Evolutionary conservation across 30 jellyfish, hydroid and myxozoan genomes (phyloP).

Genomic region (Rhopilema esculentum): DNA sequence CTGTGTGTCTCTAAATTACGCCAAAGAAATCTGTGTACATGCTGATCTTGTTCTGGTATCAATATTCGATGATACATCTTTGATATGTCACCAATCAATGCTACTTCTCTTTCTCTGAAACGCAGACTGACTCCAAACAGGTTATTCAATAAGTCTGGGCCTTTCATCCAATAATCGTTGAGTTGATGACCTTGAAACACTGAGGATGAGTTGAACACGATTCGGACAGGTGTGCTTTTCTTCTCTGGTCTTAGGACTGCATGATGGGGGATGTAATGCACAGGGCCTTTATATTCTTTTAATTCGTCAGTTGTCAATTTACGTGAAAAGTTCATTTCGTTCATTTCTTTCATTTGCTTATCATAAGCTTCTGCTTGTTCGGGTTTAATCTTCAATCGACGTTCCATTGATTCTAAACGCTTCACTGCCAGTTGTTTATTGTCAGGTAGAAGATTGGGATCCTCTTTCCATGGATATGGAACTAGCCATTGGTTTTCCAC

Average conservation of each 20-base stretch:
- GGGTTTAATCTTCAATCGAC: constrained; percentile 38
- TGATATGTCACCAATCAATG: constrained; percentile 54
- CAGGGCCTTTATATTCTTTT: constrained; percentile 52
- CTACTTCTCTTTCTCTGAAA: constrained; percentile 69
- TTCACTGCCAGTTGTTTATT: constrained; percentile 43
- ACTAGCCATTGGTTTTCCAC: constrained; percentile 50
- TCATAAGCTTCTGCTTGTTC: constrained; percentile 73
- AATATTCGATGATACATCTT: constrained; percentile 58
- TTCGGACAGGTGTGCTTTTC: constrained; percentile 69
- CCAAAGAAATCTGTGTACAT: constrained; percentile 78
- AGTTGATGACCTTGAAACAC: constrained; percentile 67
- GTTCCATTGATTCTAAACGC: constrained; percentile 51
- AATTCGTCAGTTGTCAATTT: constrained; percentile 31
- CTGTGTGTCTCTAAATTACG: constrained; percentile 41
- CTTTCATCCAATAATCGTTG: constrained; percentile 74
- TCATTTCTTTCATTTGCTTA: constrained; percentile 48
- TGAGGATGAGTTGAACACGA: constrained; percentile 64
- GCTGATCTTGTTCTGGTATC: constrained; percentile 72
- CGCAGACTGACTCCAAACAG: constrained; percentile 61
- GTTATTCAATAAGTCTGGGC: constrained; percentile 77
- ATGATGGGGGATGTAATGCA: constrained; percentile 77
- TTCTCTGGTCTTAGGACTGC: constrained; percentile 50
- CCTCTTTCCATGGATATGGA: constrained; percentile 80
- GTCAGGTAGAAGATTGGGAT: constrained; percentile 69
- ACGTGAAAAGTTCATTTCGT: constrained; percentile 28